Evolutionary conservation across 2,113 vertebrate genomes (phyloP).

Genomic region (Takifugu flavidus): DNA sequence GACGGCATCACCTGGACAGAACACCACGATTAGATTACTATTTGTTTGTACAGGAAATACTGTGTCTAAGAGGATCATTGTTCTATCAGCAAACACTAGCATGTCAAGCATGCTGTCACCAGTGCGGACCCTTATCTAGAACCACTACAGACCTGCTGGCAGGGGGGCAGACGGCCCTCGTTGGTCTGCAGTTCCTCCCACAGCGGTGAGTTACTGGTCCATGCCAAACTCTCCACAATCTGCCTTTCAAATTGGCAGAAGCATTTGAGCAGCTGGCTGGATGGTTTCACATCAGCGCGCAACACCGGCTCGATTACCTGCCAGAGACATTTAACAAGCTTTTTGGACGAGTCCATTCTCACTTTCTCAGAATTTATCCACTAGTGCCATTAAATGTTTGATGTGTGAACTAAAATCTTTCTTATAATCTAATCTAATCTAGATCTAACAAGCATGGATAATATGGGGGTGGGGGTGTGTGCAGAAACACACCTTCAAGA

Average conservation of each 20-base stretch:
- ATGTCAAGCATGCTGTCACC: neutral
- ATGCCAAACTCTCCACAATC: constrained; percentile 84
- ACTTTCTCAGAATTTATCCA: too few relatives aligned
- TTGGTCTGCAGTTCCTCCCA: constrained; percentile 82
- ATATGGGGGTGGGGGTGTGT: too few relatives aligned
- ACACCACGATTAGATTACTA: neutral
- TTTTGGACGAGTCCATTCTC: too few relatives aligned
- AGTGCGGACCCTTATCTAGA: too few relatives aligned
- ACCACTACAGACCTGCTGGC: constrained; percentile 78
- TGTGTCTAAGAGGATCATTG: too few relatives aligned
- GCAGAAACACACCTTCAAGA: constrained; percentile 79
- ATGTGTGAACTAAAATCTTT: too few relatives aligned
- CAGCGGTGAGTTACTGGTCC: constrained; percentile 78
- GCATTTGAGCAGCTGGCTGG: constrained; percentile 75
- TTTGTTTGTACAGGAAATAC: too few relatives aligned
- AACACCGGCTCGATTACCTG: constrained; percentile 86
- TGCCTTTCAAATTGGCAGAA: constrained; percentile 80
- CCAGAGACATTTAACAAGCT: neutral
- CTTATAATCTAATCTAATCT: too few relatives aligned
- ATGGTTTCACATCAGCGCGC: constrained; percentile 76
- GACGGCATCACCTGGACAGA: constrained; percentile 79
- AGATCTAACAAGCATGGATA: too few relatives aligned
- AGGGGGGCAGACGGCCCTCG: constrained; percentile 76
- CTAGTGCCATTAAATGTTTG: too few relatives aligned
- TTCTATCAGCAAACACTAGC: too few relatives aligned